Base-by-base conservation (phyloP, 35 echinoderm and acorn worm genomes). In the Chiridota heheva region DNA sequence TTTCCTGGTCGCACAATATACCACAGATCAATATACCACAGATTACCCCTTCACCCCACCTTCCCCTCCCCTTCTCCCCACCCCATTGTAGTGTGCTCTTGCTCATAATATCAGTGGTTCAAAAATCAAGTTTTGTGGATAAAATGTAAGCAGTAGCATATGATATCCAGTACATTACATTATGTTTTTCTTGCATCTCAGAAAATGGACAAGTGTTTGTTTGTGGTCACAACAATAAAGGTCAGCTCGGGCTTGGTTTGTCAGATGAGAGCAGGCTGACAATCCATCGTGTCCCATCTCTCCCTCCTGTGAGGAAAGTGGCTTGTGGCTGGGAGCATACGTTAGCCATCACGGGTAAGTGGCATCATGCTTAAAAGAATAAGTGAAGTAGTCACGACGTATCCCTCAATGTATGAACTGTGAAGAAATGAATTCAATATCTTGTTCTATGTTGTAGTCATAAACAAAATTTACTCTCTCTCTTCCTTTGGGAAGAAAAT, bases 301-400 rank as follows among this genome's bases (percentile, higher is more conserved):
- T 85, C 0, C 36, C 76, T 34, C 39, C 63, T 1, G 42, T 96
- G 4, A 62, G 26, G 34, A 85, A 82, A 41, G 77, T 96, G 0
- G 38, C 82, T 15, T 96, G 92, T 44, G 92, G 92, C n/a, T 96
- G 92, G 92, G 88, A 96, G 22, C 87, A 90, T 42, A 90, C 92
- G 16, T 28, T 96, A 26, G 92, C 87, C 51, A 69, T 96, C 44
- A 96, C 92, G 79, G 84, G 90, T 93, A 22, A 90, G 78, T 22
- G 24, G 3, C 12, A 6, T 51, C 17, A 4, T 4, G 2, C 20
- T 58, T 58, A 4, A 4, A 16, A 4, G 2, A 28, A 10, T 51
- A 58, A 2, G 30, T 58, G 56, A 58, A 2, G n/a, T n/a, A n/a
- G n/a, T n/a, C n/a, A n/a, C n/a, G n/a, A n/a, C n/a, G n/a, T n/a